Percentiles rank a stretch among this genome's conserved stretches.
phyloP scores from a whole-genome alignment of 2,888 invertebrate genomes.

The Hydrotaea cyrtoneurina region DNA sequence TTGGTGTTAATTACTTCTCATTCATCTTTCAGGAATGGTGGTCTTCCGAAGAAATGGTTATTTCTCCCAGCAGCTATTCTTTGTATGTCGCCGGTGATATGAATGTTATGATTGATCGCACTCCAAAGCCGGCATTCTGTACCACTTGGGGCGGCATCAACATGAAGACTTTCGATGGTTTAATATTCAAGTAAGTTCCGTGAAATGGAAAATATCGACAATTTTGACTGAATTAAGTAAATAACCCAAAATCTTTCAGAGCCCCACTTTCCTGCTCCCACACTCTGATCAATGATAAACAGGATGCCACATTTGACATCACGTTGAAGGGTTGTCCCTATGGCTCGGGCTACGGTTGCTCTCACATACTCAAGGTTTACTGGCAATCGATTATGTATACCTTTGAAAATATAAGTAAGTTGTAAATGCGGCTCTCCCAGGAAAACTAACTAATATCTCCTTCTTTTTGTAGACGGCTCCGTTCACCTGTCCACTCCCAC shows the following conservation, averaged over 20 bases:
- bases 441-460: not conserved
- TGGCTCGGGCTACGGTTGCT: constrained; percentile 82
- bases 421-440: not conserved
- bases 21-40: constrained; percentile 75
- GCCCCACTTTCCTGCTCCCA: constrained; percentile 90
- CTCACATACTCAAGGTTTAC: constrained; percentile 81
- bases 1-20: not conserved
- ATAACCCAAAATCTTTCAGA: constrained; percentile 79
- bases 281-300: constrained; percentile 86
- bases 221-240: not conserved
- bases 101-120: constrained; percentile 74
- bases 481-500: constrained; percentile 82
- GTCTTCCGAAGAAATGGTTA: constrained; percentile 76
- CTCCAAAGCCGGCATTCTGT: constrained; percentile 86
- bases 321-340: constrained; percentile 83
- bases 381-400: constrained; percentile 87
- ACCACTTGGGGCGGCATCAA: constrained; percentile 91
- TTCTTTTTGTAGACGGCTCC: constrained; percentile 81
- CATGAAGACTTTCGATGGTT: constrained; percentile 92
- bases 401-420: constrained; percentile 82
- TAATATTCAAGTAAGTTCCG: constrained; percentile 84
- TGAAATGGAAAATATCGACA: not conserved
- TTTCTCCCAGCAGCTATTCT: constrained; percentile 73
- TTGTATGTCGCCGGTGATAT: constrained; percentile 75
- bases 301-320: constrained; percentile 87